Evolutionary conservation across 2,888 invertebrate species (phyloP), one percentile per base, ranked within the genome.

Genomic region (Liposcelis brunnea): DNA sequence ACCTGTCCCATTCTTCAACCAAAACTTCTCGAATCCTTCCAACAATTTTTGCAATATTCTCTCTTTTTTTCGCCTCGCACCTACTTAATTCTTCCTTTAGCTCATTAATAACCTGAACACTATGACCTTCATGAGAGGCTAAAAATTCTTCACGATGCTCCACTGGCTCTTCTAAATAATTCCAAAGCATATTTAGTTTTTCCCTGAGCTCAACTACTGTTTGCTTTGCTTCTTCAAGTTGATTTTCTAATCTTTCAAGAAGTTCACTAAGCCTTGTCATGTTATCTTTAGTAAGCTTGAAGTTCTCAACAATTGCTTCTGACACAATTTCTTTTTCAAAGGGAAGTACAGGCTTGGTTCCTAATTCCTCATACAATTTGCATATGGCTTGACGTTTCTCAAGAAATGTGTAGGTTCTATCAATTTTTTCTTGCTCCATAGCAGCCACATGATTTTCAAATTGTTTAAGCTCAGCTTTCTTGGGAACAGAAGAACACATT

Each of bases 41-140:
- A 16, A 86, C 71, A 56, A 69, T 70, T 37, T 62, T 61, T 21
- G 62, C 60, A 46, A 90, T 76, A 58, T 89, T 87, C 54, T 80
- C 76, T 34, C 72, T 69, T 53, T 85, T 83, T 46, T 83, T 69
- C 18, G 70, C 68, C 56, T 87, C 81, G 55, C 83, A 86, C 3
- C 80, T 68, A 42, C 73, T 69, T 19, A 87, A 69, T 63, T 91
- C 90, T 40, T 19, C 40, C 37, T 40, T 16, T 11, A 40, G 10
- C 14, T 14, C 35, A 10, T 14, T 35, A 14, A 35, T 19, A 19
- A 19, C 19, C 4, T 6, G 4, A 6, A 18, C 12, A 7, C 19
- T 40, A 18, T 21, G 21, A 6, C 40, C 40, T 19, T 8, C 7
- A 18, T 40, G 40, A 12, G 16, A n/a, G 6, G 4, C n/a, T 18